Conservation (phyloP, 2,113 vertebrate genomes). For the Orientallactaga bullata region DNA sequence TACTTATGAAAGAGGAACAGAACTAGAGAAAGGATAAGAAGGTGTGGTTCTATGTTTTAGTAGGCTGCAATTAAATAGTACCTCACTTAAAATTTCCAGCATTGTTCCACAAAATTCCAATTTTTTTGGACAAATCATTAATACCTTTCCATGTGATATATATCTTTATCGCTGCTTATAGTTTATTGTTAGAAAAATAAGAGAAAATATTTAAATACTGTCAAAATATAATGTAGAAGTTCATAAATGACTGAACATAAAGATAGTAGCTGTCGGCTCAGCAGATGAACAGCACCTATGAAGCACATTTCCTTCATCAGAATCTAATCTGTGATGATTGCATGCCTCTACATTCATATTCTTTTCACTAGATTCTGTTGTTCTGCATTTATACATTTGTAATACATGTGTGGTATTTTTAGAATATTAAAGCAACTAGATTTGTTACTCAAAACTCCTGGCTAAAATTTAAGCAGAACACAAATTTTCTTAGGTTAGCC, state of each 20-base stretch:
- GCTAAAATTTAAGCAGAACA: slow-evolving; percentile 8
- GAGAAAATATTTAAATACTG: neutral
- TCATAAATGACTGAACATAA: neutral
- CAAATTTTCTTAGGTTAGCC: slow-evolving; percentile 50
- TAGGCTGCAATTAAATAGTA: neutral
- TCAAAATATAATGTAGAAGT: neutral
- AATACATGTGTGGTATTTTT: neutral
- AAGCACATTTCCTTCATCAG: neutral
- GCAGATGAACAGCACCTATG: neutral
- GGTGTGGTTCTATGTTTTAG: neutral
- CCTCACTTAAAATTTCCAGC: neutral
- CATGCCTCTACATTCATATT: neutral
- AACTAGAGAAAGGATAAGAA: neutral
- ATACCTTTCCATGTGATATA: neutral
- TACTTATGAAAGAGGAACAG: neutral
- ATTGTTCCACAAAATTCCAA: neutral
- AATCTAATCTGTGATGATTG: neutral
- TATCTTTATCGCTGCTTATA: neutral
- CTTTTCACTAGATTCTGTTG: neutral
- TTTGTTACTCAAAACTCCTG: neutral
- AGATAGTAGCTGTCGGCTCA: neutral
- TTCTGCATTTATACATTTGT: neutral
- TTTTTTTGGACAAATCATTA: no score
- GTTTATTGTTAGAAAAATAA: neutral
- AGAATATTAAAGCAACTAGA: neutral